Evolutionary conservation across 2,113 vertebrate species (phyloP), one percentile per base, ranked within the genome.

Genomic region (Tapirus terrestris): DNA sequence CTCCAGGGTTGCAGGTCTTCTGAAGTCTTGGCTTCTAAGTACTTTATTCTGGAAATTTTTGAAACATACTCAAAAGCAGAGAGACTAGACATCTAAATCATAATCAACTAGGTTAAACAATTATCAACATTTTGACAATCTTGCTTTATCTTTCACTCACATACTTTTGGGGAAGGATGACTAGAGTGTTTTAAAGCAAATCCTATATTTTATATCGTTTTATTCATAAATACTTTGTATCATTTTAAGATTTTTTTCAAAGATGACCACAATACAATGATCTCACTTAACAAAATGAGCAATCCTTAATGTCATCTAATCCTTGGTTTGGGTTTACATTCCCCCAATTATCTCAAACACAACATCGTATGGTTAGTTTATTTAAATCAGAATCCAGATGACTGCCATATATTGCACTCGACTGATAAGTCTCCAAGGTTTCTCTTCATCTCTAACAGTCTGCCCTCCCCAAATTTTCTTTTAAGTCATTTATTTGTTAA

Each of bases 301-400:
- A 70, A 56, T 65, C 33, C 9, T 95, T 33, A 63, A 65, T 76
- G 61, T 80, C 8, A 80, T 48, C 27, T 79, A 33, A 82, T 23
- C 67, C n/a, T 94, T n/a, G 51, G 39, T 68, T 92, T 89, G 39
- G 18, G 2, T 83, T 96, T 93, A 63, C 29, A 58, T 18, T 70
- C 45, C n/a, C 29, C 51, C 16, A 21, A 70, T 56, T 73, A 3
- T 63, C 45, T 83, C 72, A 45, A 76, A 80, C 87, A 53, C 51
- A 61, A 70, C 21, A 58, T 43, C 21, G 39, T 14, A 8, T 65
- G 29, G 14, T 51, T 77, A 84, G 63, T 88, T 88, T 86, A 56
- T 81, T 87, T n/a, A 97, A 93, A 61, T 91, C 65, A 48, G 18
- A 12, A 94, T 45, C 11, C 20, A 58, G 80, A 27, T 81, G 93